A percentile compares a stretch with the other conserved stretches of the same genome.
phyloP scores from a whole-genome alignment of 2,888 invertebrate genomes.

The Koerneria pararmatus region DNA sequence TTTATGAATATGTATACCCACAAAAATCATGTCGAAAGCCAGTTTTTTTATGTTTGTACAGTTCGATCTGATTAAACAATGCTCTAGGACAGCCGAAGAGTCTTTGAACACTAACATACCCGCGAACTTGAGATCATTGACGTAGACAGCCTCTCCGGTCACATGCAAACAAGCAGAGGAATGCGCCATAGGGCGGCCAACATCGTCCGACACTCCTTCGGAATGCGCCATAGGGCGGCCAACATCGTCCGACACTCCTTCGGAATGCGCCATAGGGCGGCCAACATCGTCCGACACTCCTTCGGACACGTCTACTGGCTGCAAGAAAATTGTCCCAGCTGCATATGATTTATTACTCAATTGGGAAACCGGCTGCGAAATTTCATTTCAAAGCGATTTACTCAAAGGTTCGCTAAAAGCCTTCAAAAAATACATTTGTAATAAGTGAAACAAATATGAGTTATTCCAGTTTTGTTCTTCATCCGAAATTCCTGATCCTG shows the following conservation, averaged over 20 bases:
- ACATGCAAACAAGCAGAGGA: constrained; percentile 79
- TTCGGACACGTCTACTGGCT: too few species aligned
- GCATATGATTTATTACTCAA: too few species aligned
- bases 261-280: neutral
- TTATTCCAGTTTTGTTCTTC: too few species aligned
- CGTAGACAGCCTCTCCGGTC: constrained; percentile 81
- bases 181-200: constrained; percentile 75
- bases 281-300: constrained; percentile 62
- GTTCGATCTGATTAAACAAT: neutral
- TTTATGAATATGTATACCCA: neutral
- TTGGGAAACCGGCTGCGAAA: too few species aligned
- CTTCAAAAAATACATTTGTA: too few species aligned
- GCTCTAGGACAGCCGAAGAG: too few species aligned
- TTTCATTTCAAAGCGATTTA: too few species aligned
- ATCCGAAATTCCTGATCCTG: too few species aligned
- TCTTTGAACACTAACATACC: too few species aligned
- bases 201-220: neutral
- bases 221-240: neutral
- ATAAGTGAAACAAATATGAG: too few species aligned
- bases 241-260: neutral
- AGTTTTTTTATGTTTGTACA: neutral
- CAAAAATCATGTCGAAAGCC: neutral
- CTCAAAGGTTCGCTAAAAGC: too few species aligned
- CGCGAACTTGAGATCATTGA: constrained; percentile 72
- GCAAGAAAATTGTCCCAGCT: too few species aligned